Evolutionary conservation across 2,797 vertebrate genomes (phyloP).

Genomic region (Philypnodon macrostomus): DNA sequence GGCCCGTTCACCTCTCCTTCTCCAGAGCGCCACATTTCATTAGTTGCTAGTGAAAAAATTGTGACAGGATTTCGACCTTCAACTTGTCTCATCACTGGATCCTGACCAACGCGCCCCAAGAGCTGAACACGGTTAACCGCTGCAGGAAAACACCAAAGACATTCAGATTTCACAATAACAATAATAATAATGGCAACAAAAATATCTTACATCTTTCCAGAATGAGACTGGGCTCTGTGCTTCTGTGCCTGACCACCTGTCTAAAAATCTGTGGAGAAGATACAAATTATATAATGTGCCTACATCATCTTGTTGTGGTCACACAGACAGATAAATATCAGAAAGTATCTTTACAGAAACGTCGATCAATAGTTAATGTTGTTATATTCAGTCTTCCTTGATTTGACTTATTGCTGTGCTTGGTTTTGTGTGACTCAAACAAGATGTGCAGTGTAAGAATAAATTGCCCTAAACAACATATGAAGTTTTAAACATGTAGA

Average conservation of each 20-base stretch:
- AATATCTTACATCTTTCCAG: conserved; percentile 90
- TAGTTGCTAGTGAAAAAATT: conserved; percentile 96
- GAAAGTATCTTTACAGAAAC: no score
- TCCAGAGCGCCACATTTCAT: conserved; percentile 94
- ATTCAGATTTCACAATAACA: neutral
- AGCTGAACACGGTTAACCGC: conserved; percentile 93
- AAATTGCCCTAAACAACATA: no score
- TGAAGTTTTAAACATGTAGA: no score
- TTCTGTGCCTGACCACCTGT: conserved; percentile 79
- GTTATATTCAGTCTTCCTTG: no score
- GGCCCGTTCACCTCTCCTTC: conserved; percentile 73
- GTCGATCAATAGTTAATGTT: no score
- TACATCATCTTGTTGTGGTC: no score
- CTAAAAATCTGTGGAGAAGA: conserved; percentile 75
- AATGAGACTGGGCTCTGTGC: conserved; percentile 76
- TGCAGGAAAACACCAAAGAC: conserved; percentile 34
- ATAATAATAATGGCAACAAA: neutral
- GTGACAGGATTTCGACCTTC: conserved; percentile 95
- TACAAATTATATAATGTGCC: no score
- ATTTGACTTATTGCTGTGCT: no score
- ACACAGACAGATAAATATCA: no score
- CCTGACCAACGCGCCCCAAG: conserved; percentile 95
- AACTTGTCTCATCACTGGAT: conserved; percentile 94
- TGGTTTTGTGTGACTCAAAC: no score
- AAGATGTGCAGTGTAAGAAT: no score